Evolutionary conservation across 2,113 vertebrate species (phyloP).

Genomic region (Indicator indicator): DNA sequence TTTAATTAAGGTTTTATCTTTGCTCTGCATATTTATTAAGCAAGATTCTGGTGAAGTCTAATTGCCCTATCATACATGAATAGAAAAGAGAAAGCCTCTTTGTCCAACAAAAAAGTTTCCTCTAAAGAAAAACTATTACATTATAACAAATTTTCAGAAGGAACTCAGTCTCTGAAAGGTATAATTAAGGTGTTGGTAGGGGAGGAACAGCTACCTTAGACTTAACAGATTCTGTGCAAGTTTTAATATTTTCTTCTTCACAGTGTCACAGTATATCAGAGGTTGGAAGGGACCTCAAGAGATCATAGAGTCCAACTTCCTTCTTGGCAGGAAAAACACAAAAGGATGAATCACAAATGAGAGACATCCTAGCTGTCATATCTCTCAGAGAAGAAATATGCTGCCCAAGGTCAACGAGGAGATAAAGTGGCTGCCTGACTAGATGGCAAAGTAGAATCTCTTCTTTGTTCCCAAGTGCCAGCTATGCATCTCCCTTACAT

Average conservation of each 20-base stretch:
- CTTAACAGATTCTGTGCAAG: neutral
- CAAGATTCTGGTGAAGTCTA: slow-evolving; percentile 18
- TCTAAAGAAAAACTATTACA: neutral
- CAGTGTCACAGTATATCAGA: too few relatives aligned
- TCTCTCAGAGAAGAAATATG: neutral
- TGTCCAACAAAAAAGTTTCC: neutral
- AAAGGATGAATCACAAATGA: neutral
- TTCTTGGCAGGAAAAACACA: neutral
- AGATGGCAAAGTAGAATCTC: neutral
- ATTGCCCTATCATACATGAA: slow-evolving; percentile 5
- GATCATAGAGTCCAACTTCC: neutral
- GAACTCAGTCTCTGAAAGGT: neutral
- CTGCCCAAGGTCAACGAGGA: neutral
- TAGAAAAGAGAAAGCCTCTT: neutral
- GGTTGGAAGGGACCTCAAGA: too few relatives aligned
- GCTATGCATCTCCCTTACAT: neutral
- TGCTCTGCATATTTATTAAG: slow-evolving; percentile 13
- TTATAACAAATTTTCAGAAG: neutral
- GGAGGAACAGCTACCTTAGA: neutral
- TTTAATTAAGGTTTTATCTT: slow-evolving; percentile 58
- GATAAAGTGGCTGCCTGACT: neutral
- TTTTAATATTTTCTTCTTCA: neutral
- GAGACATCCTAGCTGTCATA: neutral
- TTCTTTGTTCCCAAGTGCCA: neutral
- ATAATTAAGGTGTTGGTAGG: neutral